phyloP scores from a whole-genome alignment of 2,113 vertebrate genomes.

The Andinoacara biseriatus region DNA sequence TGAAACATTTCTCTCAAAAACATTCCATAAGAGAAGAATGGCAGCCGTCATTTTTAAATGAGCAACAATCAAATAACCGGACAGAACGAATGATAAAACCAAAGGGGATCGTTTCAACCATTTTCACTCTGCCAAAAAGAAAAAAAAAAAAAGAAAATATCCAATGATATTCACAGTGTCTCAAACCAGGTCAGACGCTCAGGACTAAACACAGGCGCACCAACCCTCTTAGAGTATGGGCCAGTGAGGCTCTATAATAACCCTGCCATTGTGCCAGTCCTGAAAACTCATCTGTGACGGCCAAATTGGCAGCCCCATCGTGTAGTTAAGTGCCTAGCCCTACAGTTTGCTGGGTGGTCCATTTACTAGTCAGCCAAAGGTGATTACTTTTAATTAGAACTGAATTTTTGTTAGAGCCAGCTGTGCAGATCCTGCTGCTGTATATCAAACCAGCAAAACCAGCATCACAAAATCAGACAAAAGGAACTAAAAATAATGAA shows the following conservation, averaged over 20 bases:
- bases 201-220: neutral
- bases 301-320: neutral
- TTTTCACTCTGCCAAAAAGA: neutral
- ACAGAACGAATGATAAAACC: neutral
- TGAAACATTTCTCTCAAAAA: neutral
- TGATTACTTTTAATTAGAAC: slow-evolving; percentile 31
- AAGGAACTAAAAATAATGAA: neutral
- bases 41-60: neutral
- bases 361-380: slow-evolving; percentile 20
- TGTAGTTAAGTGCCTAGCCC: slow-evolving; percentile 1
- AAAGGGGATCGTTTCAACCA: neutral
- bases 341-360: neutral
- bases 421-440: neutral
- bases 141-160: neutral
- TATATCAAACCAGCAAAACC: neutral
- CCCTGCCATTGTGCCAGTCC: neutral
- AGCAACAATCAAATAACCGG: neutral
- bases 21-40: neutral
- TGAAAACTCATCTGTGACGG: neutral
- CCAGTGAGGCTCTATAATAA: slow-evolving; percentile 2
- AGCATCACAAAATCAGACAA: neutral
- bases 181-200: neutral
- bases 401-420: neutral
- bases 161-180: neutral
- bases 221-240: neutral